Evolutionary conservation across 2,797 vertebrate species (phyloP).

Genomic region (Mormyrops attenuatus): DNA sequence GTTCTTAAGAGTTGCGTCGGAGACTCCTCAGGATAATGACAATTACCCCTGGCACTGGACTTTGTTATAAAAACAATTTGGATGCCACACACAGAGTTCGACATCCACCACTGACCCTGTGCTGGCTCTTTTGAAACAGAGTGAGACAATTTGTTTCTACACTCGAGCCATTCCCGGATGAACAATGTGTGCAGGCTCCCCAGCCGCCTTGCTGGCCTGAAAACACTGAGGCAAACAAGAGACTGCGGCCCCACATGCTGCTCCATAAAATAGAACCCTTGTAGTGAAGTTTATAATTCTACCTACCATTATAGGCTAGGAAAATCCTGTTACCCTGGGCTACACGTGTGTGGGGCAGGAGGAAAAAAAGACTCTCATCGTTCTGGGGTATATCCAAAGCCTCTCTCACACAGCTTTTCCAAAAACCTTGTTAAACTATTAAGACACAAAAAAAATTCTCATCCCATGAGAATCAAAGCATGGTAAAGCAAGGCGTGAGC

Average conservation of each 20-base stretch:
- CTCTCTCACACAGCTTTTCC: neutral
- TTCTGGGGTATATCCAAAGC: neutral
- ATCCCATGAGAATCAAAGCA: neutral
- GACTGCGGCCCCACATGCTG: neutral
- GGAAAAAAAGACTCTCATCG: neutral
- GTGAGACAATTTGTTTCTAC: neutral
- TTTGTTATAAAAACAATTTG: conserved; percentile 16
- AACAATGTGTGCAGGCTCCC: neutral
- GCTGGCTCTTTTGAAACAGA: neutral
- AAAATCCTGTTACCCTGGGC: neutral
- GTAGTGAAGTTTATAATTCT: neutral
- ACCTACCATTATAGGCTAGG: neutral
- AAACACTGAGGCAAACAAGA: neutral
- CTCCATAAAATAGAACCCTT: neutral
- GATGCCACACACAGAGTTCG: conserved; percentile 19
- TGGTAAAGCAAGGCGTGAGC: neutral
- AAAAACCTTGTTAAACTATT: neutral
- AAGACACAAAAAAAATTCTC: neutral
- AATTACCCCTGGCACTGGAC: conserved; percentile 19
- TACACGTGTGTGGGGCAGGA: neutral
- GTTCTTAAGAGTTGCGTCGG: neutral
- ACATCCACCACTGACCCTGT: neutral
- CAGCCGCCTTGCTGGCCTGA: neutral
- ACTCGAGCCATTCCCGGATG: neutral
- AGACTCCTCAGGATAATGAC: conserved; percentile 4